A percentile compares a stretch with the other conserved stretches of the same genome.
Conservation (phyloP, 2,113 vertebrate species). For the Phodopus roborovskii region DNA sequence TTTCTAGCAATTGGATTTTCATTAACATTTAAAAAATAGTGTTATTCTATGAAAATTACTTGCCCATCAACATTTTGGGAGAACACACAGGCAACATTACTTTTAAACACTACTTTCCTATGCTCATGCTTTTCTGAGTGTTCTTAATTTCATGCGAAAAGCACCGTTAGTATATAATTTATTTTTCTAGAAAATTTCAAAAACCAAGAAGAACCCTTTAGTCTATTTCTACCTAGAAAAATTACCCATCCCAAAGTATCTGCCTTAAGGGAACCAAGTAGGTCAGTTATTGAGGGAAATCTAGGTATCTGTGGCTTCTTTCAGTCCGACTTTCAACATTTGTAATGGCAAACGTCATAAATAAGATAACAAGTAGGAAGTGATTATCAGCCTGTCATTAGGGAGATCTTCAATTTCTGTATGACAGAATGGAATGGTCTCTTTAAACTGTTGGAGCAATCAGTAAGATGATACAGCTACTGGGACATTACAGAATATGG, state of each 20-base stretch:
- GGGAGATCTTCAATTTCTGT: neutral
- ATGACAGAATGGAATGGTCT: neutral
- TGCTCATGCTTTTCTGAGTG: neutral
- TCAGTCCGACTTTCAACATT: neutral
- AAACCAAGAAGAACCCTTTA: neutral
- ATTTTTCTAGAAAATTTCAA: constrained; percentile 54
- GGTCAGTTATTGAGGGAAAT: neutral
- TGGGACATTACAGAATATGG: neutral
- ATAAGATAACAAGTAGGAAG: neutral
- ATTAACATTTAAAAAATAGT: constrained; percentile 26
- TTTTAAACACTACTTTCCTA: neutral
- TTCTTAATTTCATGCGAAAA: neutral
- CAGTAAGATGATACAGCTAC: neutral
- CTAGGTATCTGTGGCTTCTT: neutral
- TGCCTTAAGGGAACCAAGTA: constrained; percentile 38
- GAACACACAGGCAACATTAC: neutral
- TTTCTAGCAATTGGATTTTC: constrained; percentile 10
- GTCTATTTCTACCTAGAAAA: constrained; percentile 43
- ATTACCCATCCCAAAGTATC: constrained; percentile 37
- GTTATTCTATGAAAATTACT: neutral
- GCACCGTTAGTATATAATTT: constrained; percentile 4
- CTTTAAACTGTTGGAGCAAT: constrained; percentile 32
- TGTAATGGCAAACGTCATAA: constrained; percentile 29
- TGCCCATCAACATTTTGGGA: neutral
- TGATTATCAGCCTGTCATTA: neutral